A percentile compares a stretch with the other conserved stretches of the same genome.
These are phyloP conservation scores for Drosophila multiciliata DNA, from an alignment of 2,888 invertebrate species.

Conservation along the genomic window DNA sequence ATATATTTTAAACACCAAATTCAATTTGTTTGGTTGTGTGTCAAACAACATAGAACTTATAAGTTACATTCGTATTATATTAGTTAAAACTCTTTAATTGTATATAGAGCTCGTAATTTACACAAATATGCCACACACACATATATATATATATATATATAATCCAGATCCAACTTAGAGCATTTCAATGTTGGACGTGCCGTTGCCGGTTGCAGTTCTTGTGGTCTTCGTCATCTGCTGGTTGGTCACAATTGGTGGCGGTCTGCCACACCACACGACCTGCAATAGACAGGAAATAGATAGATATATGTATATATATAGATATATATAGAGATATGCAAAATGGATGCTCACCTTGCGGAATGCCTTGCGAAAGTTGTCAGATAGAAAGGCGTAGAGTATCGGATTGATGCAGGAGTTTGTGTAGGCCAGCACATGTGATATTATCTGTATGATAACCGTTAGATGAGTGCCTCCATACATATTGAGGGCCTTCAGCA, in stretches of 20 bases:
- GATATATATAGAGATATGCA: neutral
- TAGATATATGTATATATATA: neutral
- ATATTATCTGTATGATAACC: constrained; percentile 91
- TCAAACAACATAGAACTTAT: neutral
- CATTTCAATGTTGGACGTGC: constrained; percentile 86
- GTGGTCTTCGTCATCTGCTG: constrained; percentile 88
- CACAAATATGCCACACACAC: constrained; percentile 23
- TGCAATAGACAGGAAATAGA: constrained; percentile 29
- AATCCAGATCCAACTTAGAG: constrained; percentile 75
- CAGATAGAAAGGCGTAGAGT: constrained; percentile 96
- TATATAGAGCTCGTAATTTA: constrained; percentile 19
- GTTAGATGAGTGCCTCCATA: constrained; percentile 90
- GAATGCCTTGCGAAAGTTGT: constrained; percentile 97
- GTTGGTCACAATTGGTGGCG: constrained; percentile 82
- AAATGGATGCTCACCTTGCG: constrained; percentile 85
- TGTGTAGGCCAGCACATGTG: constrained; percentile 94
- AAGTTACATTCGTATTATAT: constrained; percentile 34
- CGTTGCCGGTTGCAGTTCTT: constrained; percentile 88
- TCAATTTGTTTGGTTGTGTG: neutral
- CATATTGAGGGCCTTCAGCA: constrained; percentile 90
- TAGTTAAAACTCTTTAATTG: constrained; percentile 35
- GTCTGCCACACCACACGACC: constrained; percentile 85
- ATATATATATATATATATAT: neutral
- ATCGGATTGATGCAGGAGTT: constrained; percentile 98
- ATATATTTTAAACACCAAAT: neutral